phyloP scores from a whole-genome alignment of 2,888 invertebrate species.

The Limenitis camilla region DNA sequence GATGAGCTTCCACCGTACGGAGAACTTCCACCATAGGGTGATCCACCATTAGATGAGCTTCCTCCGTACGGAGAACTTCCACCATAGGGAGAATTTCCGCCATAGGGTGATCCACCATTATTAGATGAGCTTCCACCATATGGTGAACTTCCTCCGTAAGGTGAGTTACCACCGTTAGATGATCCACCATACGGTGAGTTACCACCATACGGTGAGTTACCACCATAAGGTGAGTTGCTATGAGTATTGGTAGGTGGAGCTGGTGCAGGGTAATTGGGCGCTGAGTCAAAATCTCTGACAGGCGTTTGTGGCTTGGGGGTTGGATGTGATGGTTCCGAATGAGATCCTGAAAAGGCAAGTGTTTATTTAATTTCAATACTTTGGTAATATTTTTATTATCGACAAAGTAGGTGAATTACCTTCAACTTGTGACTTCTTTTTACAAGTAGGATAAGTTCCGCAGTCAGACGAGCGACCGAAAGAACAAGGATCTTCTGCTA shows the following conservation, averaged over 20 bases:
- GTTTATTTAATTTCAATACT: neutral
- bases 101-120: conserved; percentile 29
- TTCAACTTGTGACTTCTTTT: conserved; percentile 71
- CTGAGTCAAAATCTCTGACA: conserved; percentile 43
- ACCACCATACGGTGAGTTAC: conserved; percentile 16
- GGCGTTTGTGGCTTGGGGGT: conserved; percentile 44
- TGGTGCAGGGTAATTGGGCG: conserved; percentile 63
- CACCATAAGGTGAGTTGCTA: conserved; percentile 20
- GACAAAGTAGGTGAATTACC: conserved; percentile 35
- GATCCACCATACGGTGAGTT: conserved; percentile 16
- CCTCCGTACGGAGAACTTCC: conserved; percentile 18
- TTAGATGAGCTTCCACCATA: conserved; percentile 29
- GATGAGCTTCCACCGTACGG: conserved; percentile 28
- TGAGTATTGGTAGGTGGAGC: conserved; percentile 42
- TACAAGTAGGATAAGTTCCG: conserved; percentile 80
- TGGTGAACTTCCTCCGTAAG: conserved; percentile 28
- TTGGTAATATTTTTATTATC: neutral
- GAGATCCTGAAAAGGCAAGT: conserved; percentile 46
- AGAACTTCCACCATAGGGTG: conserved; percentile 28
- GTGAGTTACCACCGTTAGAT: conserved; percentile 32
- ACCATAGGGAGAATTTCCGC: conserved; percentile 14
- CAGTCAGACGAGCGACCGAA: conserved; percentile 75
- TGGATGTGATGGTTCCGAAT: conserved; percentile 53
- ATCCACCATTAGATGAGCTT: conserved; percentile 33
- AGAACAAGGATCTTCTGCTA: conserved; percentile 81